Base-by-base conservation (phyloP, 2,888 invertebrate species). In the Danaus chrysippus region DNA sequence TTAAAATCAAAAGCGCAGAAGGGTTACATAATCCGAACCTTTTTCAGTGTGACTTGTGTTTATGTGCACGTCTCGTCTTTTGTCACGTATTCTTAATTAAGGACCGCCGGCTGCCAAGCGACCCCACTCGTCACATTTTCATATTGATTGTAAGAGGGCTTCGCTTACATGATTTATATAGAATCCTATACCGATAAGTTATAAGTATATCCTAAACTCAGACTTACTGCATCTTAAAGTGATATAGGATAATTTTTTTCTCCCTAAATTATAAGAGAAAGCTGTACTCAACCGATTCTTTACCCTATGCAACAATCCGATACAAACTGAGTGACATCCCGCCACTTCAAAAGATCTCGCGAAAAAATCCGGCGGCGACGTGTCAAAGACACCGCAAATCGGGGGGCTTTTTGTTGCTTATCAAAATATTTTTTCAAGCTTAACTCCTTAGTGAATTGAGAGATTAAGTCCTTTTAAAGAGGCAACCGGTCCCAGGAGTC, bases 1-100 rank as follows among this genome's bases (percentile, higher is more conserved):
- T 86, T 87, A 86, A 89, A 89, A 91, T 90, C 89, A 91, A 91
- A 91, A 91, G 88, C 87, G 85, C 86, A 87, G 84, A 89, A 84
- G 90, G 88, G 91, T 89, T 86, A 87, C 82, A 76, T 91, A 91
- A 89, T 90, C 90, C 87, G 78, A 82, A 86, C 90, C 91, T 90
- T 91, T 91, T 90, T 88, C 83, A 73, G 72, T 73, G 78, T 81
- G 77, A 82, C 86, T 86, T 86, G 81, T 87, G 80, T 87, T 84
- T 87, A 83, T 87, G 85, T 86, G 85, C 82, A 83, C 84, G 87
- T 87, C 88, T 86, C 89, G 85, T 91, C 91, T 91, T 91, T 91
- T 91, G 90, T 91, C 91, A 91, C 91, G 91, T 91, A 91, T 89
- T 91, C 91, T 90, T 91, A 91, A 91, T 91, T 91, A 91, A 91